Evolutionary conservation across 2,888 invertebrate species (phyloP), one percentile per base, ranked within the genome.

Genomic region (Leistus spinibarbis): DNA sequence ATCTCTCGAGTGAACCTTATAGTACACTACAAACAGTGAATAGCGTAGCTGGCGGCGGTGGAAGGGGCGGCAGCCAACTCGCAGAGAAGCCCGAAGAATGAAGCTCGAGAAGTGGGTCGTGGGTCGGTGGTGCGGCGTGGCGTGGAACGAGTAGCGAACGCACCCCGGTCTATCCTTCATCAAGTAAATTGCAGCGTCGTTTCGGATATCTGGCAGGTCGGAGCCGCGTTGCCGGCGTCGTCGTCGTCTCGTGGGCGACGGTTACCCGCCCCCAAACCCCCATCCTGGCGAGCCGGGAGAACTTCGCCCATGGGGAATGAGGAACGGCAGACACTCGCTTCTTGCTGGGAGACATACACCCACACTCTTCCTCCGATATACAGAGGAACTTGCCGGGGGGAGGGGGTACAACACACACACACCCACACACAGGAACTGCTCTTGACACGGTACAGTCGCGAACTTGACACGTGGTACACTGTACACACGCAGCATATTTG

Each of bases 151-250:
- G 64, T 77, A 76, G 63, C 77, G 73, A 57, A 76, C 65, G 70
- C 76, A 63, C 78, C 78, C 76, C 82, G 80, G 81, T 80, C 84
- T 83, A 81, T 84, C 84, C 84, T 84, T 85, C 84, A 85, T 85
- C 84, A 84, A 85, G 82, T 84, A 84, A 85, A 85, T 84, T 84
- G 84, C 84, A 83, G 82, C 83, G 82, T 83, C 84, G 83, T 83
- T 83, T 84, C 83, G 84, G 83, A 82, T 84, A 84, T 84, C 84
- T 84, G 83, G 82, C 83, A 84, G 84, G 83, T 83, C 81, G 65
- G 83, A 81, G 80, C 82, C 83, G 81, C 83, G 80, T 77, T 76
- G 74, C 67, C 68, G 78, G 75, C 79, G 76, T 76, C 78, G 77
- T n/a, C n/a, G 77, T 77, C 70, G 78, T 40, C 40, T 40, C 40